Evolutionary conservation across 2,888 invertebrate species (phyloP), one percentile per base, ranked within the genome.

Genomic region (Platycheirus rosarum): DNA sequence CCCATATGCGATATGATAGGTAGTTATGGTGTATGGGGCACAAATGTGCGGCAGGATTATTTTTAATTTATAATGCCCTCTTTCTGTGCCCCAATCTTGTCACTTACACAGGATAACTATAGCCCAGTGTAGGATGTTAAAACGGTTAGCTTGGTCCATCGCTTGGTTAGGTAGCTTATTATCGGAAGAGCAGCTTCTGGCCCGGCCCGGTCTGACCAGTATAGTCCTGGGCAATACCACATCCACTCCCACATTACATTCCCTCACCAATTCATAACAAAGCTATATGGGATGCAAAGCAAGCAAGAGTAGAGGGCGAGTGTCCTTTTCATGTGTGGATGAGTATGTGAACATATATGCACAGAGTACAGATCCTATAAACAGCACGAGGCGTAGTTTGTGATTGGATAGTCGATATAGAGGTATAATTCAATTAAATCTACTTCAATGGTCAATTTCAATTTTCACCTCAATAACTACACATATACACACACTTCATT

Each of bases 381-480:
- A 35, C 7, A 35, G 23, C 60, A 73, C 46, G 60, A 70, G 70
- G 70, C 60, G 63, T 53, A 53, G 71, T 53, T 71, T 44, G 44
- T 37, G 37, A 70, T 48, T 70, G 57, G 48, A 40, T 48, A 42
- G 65, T 75, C 70, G 65, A 71, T 71, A 44, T 57, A 62, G 68
- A 82, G 42, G 82, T 82, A 23, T 32, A 82, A 82, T 82, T 82
- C 82, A 82, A 82, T 82, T 82, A 82, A 82, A 77, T 82, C 71
- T 63, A 69, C 82, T 82, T 77, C 63, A 82, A 82, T 82, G 73
- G 82, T 57, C 82, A 77, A 73, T 77, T 82, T 82, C 70, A 82
- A 82, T 82, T 77, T 82, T 77, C 82, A 82, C 71, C 82, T 82
- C 82, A 77, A 82, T 82, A 77, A 71, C 66, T 77, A 71, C 77